A percentile compares a stretch with the other conserved stretches of the same genome.
phyloP scores from a whole-genome alignment of 2,888 invertebrate genomes.

The Megamerina dolium region DNA sequence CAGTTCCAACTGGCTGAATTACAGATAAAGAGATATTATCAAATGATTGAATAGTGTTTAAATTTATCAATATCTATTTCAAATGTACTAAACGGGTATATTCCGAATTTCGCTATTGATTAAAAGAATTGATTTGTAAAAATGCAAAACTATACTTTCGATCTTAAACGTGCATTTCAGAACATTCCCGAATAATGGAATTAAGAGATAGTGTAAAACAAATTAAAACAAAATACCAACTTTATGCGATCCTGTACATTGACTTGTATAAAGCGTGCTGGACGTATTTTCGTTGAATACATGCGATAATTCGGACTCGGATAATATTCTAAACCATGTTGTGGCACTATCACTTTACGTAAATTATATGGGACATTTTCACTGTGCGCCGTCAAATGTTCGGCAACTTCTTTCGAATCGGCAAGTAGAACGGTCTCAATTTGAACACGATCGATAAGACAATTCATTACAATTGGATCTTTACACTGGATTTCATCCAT shows the following conservation, averaged over 20 bases:
- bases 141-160: no score
- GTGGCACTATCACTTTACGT: conserved; percentile 60
- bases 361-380: conserved; percentile 65
- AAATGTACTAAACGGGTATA: no score
- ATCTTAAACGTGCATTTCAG: no score
- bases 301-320: conserved; percentile 73
- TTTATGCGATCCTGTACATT: conserved; percentile 59
- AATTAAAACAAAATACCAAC: no score
- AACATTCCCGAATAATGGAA: no score
- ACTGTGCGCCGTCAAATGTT: conserved; percentile 59
- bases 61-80: neutral
- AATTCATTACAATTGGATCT: conserved; percentile 76
- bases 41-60: neutral
- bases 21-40: neutral
- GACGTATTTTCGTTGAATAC: conserved; percentile 58
- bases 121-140: no score
- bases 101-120: no score
- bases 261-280: conserved; percentile 59
- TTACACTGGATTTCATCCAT: conserved; percentile 66
- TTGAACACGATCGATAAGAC: conserved; percentile 69
- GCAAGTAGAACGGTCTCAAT: conserved; percentile 75
- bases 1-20: conserved; percentile 22
- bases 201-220: no score
- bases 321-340: conserved; percentile 56
- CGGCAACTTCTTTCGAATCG: conserved; percentile 56